These are phyloP conservation scores for Chloropsis hardwickii DNA, from an alignment of 2,113 vertebrate species.

Conservation along the genomic window DNA sequence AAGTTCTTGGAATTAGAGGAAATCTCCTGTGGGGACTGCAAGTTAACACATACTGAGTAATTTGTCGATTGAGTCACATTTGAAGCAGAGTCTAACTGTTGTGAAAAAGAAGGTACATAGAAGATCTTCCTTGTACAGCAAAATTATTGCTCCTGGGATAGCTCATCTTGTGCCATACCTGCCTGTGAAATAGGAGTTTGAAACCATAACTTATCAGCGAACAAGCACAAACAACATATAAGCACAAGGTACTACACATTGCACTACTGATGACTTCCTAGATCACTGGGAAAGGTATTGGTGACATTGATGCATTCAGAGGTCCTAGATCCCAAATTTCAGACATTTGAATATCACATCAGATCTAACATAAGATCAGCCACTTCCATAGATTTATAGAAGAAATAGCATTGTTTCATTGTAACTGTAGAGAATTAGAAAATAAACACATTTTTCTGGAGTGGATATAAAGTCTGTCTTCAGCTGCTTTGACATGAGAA, in stretches of 20 bases:
- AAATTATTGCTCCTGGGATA: not conserved
- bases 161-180: not conserved
- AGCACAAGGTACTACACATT: rapidly evolving
- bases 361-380: not conserved
- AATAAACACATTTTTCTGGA: not conserved
- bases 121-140: not conserved
- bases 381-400: not conserved
- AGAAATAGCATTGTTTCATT: not conserved
- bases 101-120: not conserved
- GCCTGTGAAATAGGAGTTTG: not conserved
- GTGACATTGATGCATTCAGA: not conserved
- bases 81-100: not conserved
- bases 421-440: not conserved
- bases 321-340: not conserved
- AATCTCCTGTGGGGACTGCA: not conserved
- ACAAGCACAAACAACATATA: not conserved
- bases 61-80: not conserved
- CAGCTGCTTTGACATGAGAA: not conserved
- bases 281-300: not conserved
- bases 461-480: not conserved
- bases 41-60: not conserved
- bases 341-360: not conserved
- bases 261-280: not conserved
- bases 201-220: not conserved
- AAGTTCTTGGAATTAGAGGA: not conserved